Base-by-base conservation (phyloP, 1,140 invertebrate genomes). In the Archegozetes longisetosus region DNA sequence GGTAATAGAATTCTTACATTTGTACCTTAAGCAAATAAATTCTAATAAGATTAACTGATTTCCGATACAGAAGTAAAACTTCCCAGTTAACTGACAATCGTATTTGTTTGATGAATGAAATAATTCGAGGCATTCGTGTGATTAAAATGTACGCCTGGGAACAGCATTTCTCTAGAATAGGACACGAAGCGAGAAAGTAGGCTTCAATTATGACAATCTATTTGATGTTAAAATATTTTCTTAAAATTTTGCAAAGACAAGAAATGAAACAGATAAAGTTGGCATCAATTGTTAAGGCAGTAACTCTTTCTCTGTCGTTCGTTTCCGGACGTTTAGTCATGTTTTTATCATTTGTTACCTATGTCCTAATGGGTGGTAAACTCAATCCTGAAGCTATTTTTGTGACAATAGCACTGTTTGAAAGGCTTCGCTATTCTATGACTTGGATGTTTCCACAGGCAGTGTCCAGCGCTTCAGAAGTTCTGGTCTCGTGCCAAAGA, bases 81-180 rank as follows among this genome's bases (percentile, higher is more conserved):
- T 9, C 32, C 9, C 25, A 24, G 4, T 53, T 26, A 25, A 61
- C 55, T 24, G 29, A 55, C 28, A 20, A 64, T 32, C 53, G 61
- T 20, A 51, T 64, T 23, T 28, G 47, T 70, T 73, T 94, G 25
- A 91, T 93, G 83, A 94, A 90, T 68, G 92, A 97, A 79, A 83
- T 95, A 56, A 77, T 96, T 23, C 87, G 84, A 70, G 90, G 90
- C 51, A 94, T 96, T 57, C 94, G 94, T 78, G 89, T 86, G 60
- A 70, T 71, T n/a, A 63, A 63, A 40, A 67, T 68, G 62, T 89
- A 88, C 65, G 81, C 84, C 1, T 88, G 86, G 86, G 86, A 89
- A 69, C 79, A 79, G 65, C 79, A 83, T 0, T 89, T 88, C 68
- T 76, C 79, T 32, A 76, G 76, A 54, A 75, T 86, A 46, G 74